phyloP scores from a whole-genome alignment of 2,888 invertebrate species.

The Coelogynopora nodosa region DNA sequence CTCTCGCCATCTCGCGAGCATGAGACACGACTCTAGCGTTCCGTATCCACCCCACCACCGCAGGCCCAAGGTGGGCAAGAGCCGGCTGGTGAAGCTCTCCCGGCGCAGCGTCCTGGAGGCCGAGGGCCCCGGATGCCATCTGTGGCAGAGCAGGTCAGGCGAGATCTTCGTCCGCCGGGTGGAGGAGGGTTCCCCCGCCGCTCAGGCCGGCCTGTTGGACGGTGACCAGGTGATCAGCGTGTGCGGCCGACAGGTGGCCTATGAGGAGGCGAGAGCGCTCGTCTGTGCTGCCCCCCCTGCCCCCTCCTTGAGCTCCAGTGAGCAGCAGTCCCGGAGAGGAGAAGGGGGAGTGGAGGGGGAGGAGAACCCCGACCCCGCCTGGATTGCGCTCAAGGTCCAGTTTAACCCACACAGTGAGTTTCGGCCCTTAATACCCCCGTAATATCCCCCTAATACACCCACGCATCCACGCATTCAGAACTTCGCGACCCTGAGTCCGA shows the following conservation, averaged over 20 bases:
- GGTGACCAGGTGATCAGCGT: neutral
- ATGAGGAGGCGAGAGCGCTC: neutral
- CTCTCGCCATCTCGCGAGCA: too few relatives aligned
- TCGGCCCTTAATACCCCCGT: too few relatives aligned
- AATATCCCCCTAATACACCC: too few relatives aligned
- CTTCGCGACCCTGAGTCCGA: neutral
- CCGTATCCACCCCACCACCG: too few relatives aligned
- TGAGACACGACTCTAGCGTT: too few relatives aligned
- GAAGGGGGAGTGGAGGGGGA: neutral
- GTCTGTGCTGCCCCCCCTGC: too few relatives aligned
- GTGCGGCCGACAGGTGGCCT: neutral
- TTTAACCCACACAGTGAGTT: neutral
- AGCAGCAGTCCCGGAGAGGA: too few relatives aligned
- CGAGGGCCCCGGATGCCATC: neutral
- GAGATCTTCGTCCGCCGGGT: neutral
- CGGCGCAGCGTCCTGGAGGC: neutral
- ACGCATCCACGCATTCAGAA: neutral
- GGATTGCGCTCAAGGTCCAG: neutral
- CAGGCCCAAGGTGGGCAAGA: neutral
- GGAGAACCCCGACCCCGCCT: neutral
- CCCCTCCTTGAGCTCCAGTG: too few relatives aligned
- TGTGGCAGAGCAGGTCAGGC: neutral
- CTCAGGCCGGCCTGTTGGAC: neutral
- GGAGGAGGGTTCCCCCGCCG: neutral
- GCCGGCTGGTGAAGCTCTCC: neutral